phyloP scores from a whole-genome alignment of 2,797 vertebrate species.

The Loriculus beryllinus region DNA sequence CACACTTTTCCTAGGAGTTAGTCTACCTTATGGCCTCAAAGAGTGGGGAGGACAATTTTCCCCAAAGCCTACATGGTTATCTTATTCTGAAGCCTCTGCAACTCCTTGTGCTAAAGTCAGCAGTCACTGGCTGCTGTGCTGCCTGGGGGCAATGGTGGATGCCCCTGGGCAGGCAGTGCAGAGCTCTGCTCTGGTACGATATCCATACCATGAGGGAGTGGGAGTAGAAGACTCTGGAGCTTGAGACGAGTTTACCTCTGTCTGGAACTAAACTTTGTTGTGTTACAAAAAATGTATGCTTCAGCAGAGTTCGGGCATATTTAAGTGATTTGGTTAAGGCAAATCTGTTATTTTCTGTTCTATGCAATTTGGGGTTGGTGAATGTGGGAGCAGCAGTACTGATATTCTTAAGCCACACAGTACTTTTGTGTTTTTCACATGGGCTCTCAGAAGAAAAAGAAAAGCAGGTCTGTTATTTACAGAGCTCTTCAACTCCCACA shows the following conservation, averaged over 20 bases:
- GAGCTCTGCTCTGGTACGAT: background rate
- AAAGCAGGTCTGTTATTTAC: constrained; percentile 26
- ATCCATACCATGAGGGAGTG: background rate
- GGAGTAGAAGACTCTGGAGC: background rate
- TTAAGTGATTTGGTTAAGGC: background rate
- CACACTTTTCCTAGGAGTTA: background rate
- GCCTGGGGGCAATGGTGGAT: accelerated
- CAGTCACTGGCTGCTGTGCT: accelerated
- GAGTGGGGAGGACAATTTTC: background rate
- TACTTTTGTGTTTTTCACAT: background rate
- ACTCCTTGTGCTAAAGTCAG: background rate
- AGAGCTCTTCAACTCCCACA: background rate
- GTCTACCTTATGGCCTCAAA: background rate
- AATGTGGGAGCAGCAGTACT: background rate
- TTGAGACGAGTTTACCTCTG: background rate
- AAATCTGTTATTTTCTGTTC: constrained; percentile 31
- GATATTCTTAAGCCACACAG: background rate
- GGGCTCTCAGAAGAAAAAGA: background rate
- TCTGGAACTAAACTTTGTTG: background rate
- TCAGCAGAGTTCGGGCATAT: background rate
- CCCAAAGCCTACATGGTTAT: background rate
- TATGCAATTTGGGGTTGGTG: background rate
- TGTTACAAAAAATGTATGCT: background rate
- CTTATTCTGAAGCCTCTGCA: background rate
- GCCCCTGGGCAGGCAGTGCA: accelerated